Evolutionary conservation across 2,797 vertebrate species (phyloP), one percentile per base, ranked within the genome.

Genomic region (Microctenopoma stevenorrisi): DNA sequence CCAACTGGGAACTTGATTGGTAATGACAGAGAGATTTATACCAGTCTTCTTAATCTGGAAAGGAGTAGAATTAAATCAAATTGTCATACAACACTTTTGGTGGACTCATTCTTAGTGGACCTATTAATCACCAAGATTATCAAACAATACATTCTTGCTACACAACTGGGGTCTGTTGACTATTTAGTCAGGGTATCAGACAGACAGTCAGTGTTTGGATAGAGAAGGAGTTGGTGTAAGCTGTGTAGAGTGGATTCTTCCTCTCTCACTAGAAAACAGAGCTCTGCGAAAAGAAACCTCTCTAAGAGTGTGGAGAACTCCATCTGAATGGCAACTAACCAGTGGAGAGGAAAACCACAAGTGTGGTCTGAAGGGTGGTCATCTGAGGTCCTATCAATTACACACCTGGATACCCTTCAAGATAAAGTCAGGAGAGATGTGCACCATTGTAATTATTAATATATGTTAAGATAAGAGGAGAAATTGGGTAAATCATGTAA

Each of bases 221-320:
- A 82, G 78, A 69, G 69, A 83, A 83, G 65, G 52, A 82, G 82
- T 60, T 80, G 79, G 76, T 86, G 68, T 86, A 86, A 86, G 86
- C 79, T 7, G 33, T 42, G 69, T 84, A 64, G 80, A 91, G 89
- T 92, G 89, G 89, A 59, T 74, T 85, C 88, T 92, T 91, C 91
- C 91, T 91, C 84, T 81, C 65, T 71, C 77, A 68, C 61, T 72
- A 67, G 37, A 82, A 75, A 86, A 82, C 77, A 75, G 70, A 75
- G 70, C 54, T 2, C 61, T 77, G 40, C 26, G 56, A 91, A 90
- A 91, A 91, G 82, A 87, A 88, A 91, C 81, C 52, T 78, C 58
- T 47, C 25, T 64, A 64, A 81, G 83, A 83, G 77, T 8, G 9
- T 3, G 43, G 69, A 77, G 53, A 54, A 79, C 59, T 28, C 37